Conservation (phyloP, 1,140 invertebrate species). For the Episyrphus balteatus region DNA sequence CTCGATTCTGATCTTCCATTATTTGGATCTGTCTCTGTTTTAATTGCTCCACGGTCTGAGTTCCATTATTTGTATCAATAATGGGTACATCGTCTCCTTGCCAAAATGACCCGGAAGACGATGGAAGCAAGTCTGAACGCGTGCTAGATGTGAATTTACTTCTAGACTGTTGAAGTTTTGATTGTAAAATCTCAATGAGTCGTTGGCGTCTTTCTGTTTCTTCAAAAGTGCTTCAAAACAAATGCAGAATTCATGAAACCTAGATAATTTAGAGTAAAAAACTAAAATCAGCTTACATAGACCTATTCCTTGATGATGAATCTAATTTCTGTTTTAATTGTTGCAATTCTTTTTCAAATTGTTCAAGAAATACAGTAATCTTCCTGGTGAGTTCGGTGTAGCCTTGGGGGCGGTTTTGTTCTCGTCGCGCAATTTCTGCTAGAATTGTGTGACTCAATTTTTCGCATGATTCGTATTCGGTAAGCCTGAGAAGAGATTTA, state of each 20-base stretch:
- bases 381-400: constrained; percentile 46
- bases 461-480: constrained; percentile 55
- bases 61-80: neutral
- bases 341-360: constrained; percentile 47
- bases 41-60: constrained; percentile 18
- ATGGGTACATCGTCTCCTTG: constrained; percentile 1
- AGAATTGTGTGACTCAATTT: constrained; percentile 50
- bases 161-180: constrained; percentile 45
- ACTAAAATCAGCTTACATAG: constrained; percentile 5
- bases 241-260: constrained; percentile 40
- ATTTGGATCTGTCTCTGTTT: constrained; percentile 31
- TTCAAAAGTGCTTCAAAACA: constrained; percentile 41
- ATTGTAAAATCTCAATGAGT: constrained; percentile 46
- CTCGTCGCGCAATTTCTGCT: constrained; percentile 45
- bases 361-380: constrained; percentile 49
- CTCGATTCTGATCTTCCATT: constrained; percentile 60
- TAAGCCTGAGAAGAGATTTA: constrained; percentile 39
- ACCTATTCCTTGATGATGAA: constrained; percentile 33
- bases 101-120: neutral
- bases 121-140: neutral
- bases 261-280: neutral
- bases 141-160: constrained; percentile 21
- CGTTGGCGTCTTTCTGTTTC: constrained; percentile 49
- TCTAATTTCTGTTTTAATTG: constrained; percentile 48
- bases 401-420: constrained; percentile 41